Percentiles rank a stretch among this genome's conserved stretches.
These are phyloP conservation scores for Halyomorpha halys DNA, from an alignment of 1,140 invertebrate species.

Conservation along the genomic window DNA sequence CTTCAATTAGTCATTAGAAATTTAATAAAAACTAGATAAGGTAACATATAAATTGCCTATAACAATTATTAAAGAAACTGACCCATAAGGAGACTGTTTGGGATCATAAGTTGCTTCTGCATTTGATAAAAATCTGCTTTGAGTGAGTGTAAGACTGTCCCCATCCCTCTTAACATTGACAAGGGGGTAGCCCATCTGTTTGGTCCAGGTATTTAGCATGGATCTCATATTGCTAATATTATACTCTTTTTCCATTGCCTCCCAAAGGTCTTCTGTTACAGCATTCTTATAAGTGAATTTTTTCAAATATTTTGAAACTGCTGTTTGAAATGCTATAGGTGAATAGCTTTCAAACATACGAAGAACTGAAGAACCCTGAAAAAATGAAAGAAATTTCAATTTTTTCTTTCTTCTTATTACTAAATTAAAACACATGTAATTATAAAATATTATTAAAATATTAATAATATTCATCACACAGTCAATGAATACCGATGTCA, in stretches of 20 bases:
- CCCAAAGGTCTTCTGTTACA: constrained; percentile 66
- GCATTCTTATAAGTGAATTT: constrained; percentile 65
- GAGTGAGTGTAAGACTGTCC: constrained; percentile 50
- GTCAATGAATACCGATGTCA: too few relatives aligned
- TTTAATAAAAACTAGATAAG: too few relatives aligned
- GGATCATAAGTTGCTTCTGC: constrained; percentile 42
- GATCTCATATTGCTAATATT: constrained; percentile 41
- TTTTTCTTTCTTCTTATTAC: too few relatives aligned
- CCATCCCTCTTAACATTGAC: constrained; percentile 48
- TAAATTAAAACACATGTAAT: too few relatives aligned
- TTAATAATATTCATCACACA: too few relatives aligned
- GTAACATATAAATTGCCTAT: too few relatives aligned
- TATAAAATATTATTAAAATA: too few relatives aligned
- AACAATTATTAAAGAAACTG: constrained; percentile 31
- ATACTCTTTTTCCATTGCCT: constrained; percentile 42
- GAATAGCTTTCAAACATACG: constrained; percentile 83
- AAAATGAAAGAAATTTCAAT: constrained; percentile 27
- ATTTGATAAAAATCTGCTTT: constrained; percentile 62
- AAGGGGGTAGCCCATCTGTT: constrained; percentile 84
- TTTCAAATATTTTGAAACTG: constrained; percentile 59
- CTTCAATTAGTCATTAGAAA: too few relatives aligned
- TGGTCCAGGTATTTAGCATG: constrained; percentile 87
- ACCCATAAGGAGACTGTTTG: constrained; percentile 49
- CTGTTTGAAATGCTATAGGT: constrained; percentile 53
- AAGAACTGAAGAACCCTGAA: constrained; percentile 72